Evolutionary conservation across 1,140 invertebrate genomes (phyloP).

Genomic region (Ostrea edulis): DNA sequence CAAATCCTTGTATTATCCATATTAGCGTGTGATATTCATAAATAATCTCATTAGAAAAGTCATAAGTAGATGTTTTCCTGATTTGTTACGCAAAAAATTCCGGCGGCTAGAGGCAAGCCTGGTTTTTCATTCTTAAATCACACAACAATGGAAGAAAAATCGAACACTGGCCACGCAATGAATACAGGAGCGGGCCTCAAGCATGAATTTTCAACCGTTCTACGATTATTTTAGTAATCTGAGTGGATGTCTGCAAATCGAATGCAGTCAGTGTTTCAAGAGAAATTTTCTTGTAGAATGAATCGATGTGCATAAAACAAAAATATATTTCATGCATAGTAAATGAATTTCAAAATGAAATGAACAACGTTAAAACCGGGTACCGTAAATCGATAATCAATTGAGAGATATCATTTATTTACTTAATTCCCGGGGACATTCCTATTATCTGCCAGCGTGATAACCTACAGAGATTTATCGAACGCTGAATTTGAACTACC

Average conservation of each 20-base stretch:
- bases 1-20: neutral
- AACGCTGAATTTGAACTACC: neutral
- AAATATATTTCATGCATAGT: too few species aligned
- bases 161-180: neutral
- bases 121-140: neutral
- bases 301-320: too few species aligned
- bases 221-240: too few species aligned
- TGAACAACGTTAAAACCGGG: neutral
- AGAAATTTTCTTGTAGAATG: too few species aligned
- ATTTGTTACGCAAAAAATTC: neutral
- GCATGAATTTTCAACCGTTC: too few species aligned
- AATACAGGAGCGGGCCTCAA: neutral
- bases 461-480: conserved; percentile 11
- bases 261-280: too few species aligned
- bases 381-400: neutral
- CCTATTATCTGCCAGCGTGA: neutral
- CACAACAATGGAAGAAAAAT: too few species aligned
- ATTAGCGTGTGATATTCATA: neutral
- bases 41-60: conserved; percentile 23
- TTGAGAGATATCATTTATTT: conserved; percentile 23
- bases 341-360: neutral
- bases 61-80: neutral
- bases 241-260: too few species aligned
- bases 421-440: neutral
- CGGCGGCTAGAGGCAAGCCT: neutral